Conservation (phyloP, 2,797 vertebrate genomes). For the Dicrostonyx torquatus region DNA sequence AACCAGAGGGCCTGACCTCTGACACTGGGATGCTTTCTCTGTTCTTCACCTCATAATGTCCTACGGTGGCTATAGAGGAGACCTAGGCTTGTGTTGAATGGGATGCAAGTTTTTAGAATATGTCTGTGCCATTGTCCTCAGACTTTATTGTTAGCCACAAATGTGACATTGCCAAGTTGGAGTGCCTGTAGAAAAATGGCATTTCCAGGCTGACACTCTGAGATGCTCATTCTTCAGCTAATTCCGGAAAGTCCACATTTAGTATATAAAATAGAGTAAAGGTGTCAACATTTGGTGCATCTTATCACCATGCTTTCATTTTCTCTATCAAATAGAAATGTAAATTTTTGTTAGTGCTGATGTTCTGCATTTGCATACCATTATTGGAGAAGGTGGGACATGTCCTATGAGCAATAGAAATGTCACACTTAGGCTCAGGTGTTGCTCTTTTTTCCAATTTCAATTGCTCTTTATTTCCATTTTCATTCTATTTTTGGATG, state of each 20-base stretch:
- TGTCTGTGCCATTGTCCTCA: background rate
- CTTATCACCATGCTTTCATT: background rate
- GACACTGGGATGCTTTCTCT: background rate
- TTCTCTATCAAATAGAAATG: background rate
- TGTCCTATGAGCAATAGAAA: conserved; percentile 3
- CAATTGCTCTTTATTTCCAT: conserved; percentile 32
- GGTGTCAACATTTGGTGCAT: background rate
- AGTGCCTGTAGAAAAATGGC: background rate
- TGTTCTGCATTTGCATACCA: conserved; percentile 21
- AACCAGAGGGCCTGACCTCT: background rate
- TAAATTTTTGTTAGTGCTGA: background rate
- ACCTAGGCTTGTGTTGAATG: background rate
- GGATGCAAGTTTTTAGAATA: background rate
- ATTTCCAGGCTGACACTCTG: background rate
- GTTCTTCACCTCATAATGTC: background rate
- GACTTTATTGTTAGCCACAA: background rate
- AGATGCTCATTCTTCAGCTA: background rate
- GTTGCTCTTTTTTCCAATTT: background rate
- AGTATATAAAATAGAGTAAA: conserved; percentile 38
- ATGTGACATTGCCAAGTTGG: background rate
- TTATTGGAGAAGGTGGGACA: background rate
- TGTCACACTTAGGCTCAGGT: background rate
- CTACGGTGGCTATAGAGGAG: background rate
- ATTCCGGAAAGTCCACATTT: background rate
- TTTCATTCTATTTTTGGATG: conserved; percentile 21